A percentile compares a stretch with the other conserved stretches of the same genome.
phyloP scores from a whole-genome alignment of 2,113 vertebrate genomes.

The Pundamilia nyererei region DNA sequence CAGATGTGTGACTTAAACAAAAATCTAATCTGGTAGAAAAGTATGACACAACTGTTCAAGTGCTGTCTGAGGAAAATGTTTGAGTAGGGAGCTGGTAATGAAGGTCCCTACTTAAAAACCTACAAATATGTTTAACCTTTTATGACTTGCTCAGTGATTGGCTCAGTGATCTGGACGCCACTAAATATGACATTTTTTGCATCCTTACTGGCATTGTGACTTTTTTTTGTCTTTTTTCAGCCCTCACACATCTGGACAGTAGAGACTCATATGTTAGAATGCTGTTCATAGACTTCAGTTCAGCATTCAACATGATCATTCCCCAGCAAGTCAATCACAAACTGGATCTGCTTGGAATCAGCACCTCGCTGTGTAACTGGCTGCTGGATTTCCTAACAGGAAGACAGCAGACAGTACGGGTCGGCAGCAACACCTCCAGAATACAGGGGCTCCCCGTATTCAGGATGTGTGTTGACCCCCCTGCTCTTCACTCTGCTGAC shows the following conservation, averaged over 20 bases:
- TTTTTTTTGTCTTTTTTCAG: not conserved
- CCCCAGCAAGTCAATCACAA: not conserved
- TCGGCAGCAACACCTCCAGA: not conserved
- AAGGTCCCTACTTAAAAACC: not conserved
- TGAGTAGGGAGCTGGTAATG: not conserved
- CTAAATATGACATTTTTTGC: not conserved
- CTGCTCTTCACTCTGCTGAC: not conserved
- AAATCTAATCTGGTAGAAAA: not conserved
- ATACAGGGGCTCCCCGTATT: not conserved
- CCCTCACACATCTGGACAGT: not conserved
- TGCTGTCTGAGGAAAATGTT: not conserved
- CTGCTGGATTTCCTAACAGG: not conserved
- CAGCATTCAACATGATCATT: not conserved
- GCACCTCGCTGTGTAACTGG: not conserved
- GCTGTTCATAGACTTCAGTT: not conserved
- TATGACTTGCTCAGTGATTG: not conserved
- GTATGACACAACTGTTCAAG: not conserved
- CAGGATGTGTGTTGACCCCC: not conserved
- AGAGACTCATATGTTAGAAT: not conserved
- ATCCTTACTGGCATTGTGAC: not conserved
- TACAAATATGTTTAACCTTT: not conserved
- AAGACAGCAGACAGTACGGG: not conserved
- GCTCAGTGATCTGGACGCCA: not conserved
- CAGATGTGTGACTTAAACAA: not conserved
- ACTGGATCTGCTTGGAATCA: not conserved